Conservation (phyloP, 2,113 vertebrate species). For the Aegypius monachus region DNA sequence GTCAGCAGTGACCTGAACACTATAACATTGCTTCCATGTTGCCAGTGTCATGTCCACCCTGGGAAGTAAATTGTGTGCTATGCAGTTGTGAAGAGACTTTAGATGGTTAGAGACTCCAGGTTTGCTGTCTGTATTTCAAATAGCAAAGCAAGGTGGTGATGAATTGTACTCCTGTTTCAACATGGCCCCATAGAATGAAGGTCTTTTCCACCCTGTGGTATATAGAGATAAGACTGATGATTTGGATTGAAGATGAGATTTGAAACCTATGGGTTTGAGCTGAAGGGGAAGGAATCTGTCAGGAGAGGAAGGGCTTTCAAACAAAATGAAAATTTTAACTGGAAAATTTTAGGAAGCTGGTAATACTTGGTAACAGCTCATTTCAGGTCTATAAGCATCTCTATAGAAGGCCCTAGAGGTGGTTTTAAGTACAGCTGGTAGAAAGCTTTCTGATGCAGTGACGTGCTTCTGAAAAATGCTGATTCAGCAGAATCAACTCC, state of each 20-base stretch:
- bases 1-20: background rate
- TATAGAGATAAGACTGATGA: background rate
- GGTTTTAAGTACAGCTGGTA: background rate
- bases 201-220: background rate
- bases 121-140: background rate
- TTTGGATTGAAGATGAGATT: background rate
- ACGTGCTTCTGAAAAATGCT: background rate
- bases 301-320: background rate
- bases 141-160: background rate
- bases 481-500: background rate
- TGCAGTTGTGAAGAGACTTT: background rate
- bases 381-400: background rate
- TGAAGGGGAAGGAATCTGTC: background rate
- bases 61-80: background rate
- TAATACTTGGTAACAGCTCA: background rate
- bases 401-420: background rate
- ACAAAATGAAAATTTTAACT: background rate
- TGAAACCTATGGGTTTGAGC: background rate
- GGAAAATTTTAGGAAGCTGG: background rate
- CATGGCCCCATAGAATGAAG: fast-evolving
- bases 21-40: background rate
- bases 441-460: background rate
- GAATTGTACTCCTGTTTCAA: background rate
- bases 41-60: background rate
- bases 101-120: background rate